Conservation (phyloP, 2,888 invertebrate genomes). For the Apomyelois bistriatella region DNA sequence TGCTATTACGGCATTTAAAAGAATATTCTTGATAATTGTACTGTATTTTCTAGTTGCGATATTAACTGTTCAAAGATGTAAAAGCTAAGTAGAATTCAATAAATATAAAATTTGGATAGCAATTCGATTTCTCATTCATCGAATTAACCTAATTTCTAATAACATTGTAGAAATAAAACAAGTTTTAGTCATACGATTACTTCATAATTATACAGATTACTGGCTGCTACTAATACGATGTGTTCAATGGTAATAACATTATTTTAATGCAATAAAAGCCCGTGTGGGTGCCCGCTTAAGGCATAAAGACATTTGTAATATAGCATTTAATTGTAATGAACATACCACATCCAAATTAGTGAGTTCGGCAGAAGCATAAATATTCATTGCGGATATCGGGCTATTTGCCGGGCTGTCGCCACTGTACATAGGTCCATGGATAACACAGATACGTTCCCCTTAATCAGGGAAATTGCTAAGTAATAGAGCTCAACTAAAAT, state of each 20-base stretch:
- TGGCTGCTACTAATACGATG: slow-evolving; percentile 1
- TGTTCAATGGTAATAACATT: slow-evolving; percentile 11
- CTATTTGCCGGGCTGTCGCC: slow-evolving; percentile 69
- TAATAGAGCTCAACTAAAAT: slow-evolving; percentile 59
- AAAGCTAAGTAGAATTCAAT: background rate
- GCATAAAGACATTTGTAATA: slow-evolving; percentile 11
- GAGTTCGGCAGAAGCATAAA: slow-evolving; percentile 52
- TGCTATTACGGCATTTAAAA: slow-evolving; percentile 4
- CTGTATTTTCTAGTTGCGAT: background rate
- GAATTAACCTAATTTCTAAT: slow-evolving; percentile 1
- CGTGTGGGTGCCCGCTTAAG: slow-evolving; percentile 13
- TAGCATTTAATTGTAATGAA: slow-evolving; percentile 24
- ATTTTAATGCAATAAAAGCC: slow-evolving; percentile 12
- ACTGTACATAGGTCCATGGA: slow-evolving; percentile 30
- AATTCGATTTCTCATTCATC: background rate
- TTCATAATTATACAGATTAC: slow-evolving; percentile 9
- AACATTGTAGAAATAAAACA: too few relatives aligned
- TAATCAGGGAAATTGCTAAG: slow-evolving; percentile 67
- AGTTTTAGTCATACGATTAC: background rate
- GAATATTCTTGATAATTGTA: background rate
- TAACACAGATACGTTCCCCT: slow-evolving; percentile 45
- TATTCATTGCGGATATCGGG: slow-evolving; percentile 61
- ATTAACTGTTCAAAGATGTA: background rate
- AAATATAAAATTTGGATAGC: background rate
- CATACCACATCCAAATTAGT: slow-evolving; percentile 45